Conservation (phyloP, 2,888 invertebrate species). For the Melipona beecheii region DNA sequence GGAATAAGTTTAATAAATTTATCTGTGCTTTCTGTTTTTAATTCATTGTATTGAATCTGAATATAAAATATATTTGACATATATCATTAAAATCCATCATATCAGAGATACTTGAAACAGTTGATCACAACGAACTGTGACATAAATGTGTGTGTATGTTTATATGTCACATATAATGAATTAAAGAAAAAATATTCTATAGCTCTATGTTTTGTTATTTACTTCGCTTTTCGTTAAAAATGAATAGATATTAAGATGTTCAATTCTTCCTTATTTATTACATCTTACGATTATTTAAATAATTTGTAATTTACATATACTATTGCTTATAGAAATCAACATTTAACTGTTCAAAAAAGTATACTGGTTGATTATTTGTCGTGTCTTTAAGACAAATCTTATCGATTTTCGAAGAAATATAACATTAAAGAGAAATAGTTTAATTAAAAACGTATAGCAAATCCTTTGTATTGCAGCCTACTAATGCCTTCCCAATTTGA, state of each 20-base stretch:
- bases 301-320: constrained; percentile 6
- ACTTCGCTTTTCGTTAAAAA: constrained; percentile 24
- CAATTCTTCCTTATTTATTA: constrained; percentile 8
- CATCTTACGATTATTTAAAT: not conserved
- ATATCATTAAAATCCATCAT: constrained; percentile 1
- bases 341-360: constrained; percentile 2
- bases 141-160: constrained; percentile 1
- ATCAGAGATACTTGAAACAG: constrained; percentile 10
- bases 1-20: constrained; percentile 28
- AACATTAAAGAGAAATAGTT: not conserved
- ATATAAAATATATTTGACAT: constrained; percentile 24
- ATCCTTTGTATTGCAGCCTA: constrained; percentile 89
- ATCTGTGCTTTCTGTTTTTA: constrained; percentile 16
- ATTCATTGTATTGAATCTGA: constrained; percentile 15
- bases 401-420: not conserved
- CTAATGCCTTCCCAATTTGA: constrained; percentile 92
- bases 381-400: not conserved
- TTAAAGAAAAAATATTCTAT: constrained; percentile 11
- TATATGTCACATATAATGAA: not conserved
- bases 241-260: constrained; percentile 1
- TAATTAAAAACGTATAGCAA: constrained; percentile 92
- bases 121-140: not conserved
- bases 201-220: constrained; percentile 22
- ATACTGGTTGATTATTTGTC: not conserved
- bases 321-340: not conserved